Evolutionary conservation across 1,140 invertebrate species (phyloP).

Genomic region (Megalonaias nervosa): DNA sequence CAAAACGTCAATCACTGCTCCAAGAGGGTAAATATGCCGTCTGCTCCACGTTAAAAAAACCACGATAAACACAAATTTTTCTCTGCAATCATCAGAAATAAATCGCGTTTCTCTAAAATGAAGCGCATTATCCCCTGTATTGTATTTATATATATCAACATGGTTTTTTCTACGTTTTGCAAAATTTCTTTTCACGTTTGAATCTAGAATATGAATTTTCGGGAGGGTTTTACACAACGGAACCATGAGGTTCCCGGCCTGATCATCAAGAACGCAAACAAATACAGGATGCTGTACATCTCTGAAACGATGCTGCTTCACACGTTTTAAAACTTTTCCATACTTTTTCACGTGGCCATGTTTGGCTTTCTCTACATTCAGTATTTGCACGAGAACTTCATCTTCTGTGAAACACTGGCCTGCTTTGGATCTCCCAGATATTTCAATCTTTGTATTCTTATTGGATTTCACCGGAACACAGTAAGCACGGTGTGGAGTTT

Average conservation of each 20-base stretch:
- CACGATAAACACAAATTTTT: conserved; percentile 20
- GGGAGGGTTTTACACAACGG: conserved; percentile 62
- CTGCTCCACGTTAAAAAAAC: conserved; percentile 23
- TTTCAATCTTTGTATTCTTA: conserved; percentile 42
- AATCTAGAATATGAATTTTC: conserved; percentile 55
- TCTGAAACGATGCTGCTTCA: conserved; percentile 33
- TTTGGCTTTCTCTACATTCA: conserved; percentile 25
- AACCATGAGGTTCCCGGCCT: conserved; percentile 51
- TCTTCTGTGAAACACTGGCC: conserved; percentile 59
- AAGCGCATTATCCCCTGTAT: conserved; percentile 2
- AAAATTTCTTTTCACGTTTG: conserved; percentile 12
- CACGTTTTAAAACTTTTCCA: conserved; percentile 55
- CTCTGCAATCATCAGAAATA: conserved; percentile 5
- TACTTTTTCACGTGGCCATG: conserved; percentile 11
- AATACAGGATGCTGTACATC: conserved; percentile 48
- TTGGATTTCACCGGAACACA: conserved; percentile 37
- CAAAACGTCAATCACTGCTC: conserved; percentile 24
- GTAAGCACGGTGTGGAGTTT: conserved; percentile 44
- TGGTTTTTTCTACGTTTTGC: conserved; percentile 6
- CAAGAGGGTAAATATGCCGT: conserved; percentile 25
- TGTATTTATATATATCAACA: conserved; percentile 26
- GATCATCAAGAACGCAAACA: conserved; percentile 54
- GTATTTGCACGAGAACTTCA: conserved; percentile 60
- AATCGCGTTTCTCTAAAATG: conserved; percentile 2
- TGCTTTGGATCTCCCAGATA: conserved; percentile 57